Percentiles rank a stretch among this genome's conserved stretches.
phyloP scores from a whole-genome alignment of 2,113 vertebrate species.

The Eonycteris spelaea region DNA sequence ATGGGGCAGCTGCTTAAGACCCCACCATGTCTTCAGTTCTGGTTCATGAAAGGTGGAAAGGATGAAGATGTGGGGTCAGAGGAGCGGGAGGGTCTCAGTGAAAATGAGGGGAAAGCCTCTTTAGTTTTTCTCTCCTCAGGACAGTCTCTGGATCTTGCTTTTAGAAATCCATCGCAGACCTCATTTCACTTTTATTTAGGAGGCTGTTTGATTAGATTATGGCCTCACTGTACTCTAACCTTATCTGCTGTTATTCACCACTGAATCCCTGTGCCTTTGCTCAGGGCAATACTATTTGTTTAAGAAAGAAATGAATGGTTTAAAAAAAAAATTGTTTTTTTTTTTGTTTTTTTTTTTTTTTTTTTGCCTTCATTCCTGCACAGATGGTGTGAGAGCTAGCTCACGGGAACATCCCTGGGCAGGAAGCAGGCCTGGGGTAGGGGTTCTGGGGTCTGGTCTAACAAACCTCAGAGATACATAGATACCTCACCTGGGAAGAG shows the following conservation, averaged over 20 bases:
- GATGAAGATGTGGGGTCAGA: not conserved
- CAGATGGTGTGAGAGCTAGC: not conserved
- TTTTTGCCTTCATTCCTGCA: not conserved
- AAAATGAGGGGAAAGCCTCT: not conserved
- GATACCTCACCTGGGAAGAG: not conserved
- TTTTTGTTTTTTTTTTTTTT: not conserved
- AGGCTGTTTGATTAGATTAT: not conserved
- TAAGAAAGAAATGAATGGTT: not conserved
- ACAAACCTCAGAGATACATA: not conserved
- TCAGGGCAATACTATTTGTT: not conserved
- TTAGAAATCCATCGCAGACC: not conserved
- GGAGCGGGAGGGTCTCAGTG: not conserved
- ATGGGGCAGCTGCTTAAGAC: not conserved
- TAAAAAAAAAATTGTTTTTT: no score
- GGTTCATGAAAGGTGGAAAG: not conserved
- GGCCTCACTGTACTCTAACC: not conserved
- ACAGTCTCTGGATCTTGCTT: not conserved
- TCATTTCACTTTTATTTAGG: not conserved
- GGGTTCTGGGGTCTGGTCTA: no score
- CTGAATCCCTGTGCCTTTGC: not conserved
- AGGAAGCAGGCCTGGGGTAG: not conserved
- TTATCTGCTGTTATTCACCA: not conserved
- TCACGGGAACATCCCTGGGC: not conserved
- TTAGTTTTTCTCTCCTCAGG: not conserved
- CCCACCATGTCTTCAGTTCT: not conserved